A percentile compares a stretch with the other conserved stretches of the same genome.
These are phyloP conservation scores for Lasioglossum malachurum DNA, from an alignment of 2,888 invertebrate species.

Conservation along the genomic window DNA sequence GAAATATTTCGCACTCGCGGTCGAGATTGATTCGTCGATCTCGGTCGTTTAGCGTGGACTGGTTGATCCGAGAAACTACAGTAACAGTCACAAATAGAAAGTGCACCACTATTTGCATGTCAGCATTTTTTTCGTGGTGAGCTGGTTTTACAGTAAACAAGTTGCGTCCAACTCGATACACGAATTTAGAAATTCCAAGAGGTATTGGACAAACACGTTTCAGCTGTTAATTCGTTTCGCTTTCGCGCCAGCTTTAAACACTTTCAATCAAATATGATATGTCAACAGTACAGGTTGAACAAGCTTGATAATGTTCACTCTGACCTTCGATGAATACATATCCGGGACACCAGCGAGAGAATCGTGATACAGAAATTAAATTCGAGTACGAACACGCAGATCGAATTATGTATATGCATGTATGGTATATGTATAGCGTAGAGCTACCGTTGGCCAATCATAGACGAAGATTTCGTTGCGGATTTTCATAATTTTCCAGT, in stretches of 20 bases:
- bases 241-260: conserved; percentile 24
- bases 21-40: not conserved
- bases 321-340: not conserved
- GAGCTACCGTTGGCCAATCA: conserved; percentile 46
- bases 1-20: not conserved
- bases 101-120: conserved; percentile 28
- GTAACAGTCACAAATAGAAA: conserved; percentile 45
- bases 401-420: conserved; percentile 53
- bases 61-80: conserved; percentile 16
- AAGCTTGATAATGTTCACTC: not conserved
- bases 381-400: conserved; percentile 38
- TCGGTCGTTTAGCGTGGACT: not conserved
- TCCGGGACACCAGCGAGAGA: not conserved
- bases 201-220: conserved; percentile 14
- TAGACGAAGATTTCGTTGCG: conserved; percentile 32
- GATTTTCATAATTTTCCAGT: not conserved
- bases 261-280: not conserved
- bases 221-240: conserved; percentile 11
- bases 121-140: not conserved
- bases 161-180: not conserved
- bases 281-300: not conserved
- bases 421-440: conserved; percentile 18
- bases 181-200: conserved; percentile 25
- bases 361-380: conserved; percentile 37
- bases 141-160: conserved; percentile 1